Conservation (phyloP, 2,888 invertebrate genomes). For the Thereva unica region DNA sequence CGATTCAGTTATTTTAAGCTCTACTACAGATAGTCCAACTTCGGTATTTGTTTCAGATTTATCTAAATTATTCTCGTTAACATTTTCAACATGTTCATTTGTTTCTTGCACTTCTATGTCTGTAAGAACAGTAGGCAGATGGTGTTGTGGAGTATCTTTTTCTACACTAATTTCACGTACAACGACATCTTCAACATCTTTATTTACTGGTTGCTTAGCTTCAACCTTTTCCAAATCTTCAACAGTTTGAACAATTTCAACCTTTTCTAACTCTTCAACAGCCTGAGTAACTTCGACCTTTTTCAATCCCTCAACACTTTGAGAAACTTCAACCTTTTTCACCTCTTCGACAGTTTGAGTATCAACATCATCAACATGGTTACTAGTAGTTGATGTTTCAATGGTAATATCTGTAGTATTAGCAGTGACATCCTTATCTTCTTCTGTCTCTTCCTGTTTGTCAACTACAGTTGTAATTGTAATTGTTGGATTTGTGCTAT, state of each 20-base stretch:
- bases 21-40: background rate
- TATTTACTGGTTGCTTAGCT: too few species aligned
- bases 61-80: constrained; percentile 6
- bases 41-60: background rate
- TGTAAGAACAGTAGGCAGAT: background rate
- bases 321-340: background rate
- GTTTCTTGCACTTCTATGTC: too few species aligned
- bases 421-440: background rate
- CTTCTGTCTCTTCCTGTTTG: background rate
- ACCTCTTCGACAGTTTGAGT: background rate
- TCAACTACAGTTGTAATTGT: background rate
- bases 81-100: background rate
- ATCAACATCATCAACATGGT: constrained; percentile 36
- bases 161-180: background rate
- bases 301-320: background rate
- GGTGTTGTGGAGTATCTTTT: background rate
- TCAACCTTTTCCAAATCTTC: background rate
- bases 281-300: background rate
- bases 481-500: background rate
- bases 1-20: constrained; percentile 44
- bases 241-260: background rate
- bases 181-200: too few species aligned
- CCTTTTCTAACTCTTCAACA: background rate
- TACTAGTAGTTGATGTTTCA: constrained; percentile 36
- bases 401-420: constrained; percentile 38